These are phyloP conservation scores for Oscheius sp. DNA, from an alignment of 1,140 invertebrate genomes.

Conservation along the genomic window DNA sequence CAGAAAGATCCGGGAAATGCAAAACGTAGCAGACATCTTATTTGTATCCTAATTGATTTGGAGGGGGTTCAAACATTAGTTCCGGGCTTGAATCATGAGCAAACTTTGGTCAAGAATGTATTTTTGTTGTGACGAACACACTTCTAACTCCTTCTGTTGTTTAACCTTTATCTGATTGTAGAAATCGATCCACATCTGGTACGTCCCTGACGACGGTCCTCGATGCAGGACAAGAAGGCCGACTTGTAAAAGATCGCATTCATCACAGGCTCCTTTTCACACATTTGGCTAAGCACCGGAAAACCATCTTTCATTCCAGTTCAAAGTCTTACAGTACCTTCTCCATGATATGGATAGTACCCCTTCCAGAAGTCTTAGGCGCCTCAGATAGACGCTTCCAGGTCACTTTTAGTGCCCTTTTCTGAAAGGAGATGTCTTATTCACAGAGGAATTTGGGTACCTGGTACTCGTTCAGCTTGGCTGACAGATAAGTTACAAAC, in stretches of 20 bases:
- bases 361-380: conserved; percentile 57
- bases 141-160: too few relatives aligned
- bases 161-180: conserved; percentile 21
- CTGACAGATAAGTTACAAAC: conserved; percentile 46
- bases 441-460: neutral
- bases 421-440: conserved; percentile 38
- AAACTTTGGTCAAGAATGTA: too few relatives aligned
- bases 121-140: too few relatives aligned
- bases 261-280: conserved; percentile 46
- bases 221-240: conserved; percentile 54
- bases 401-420: conserved; percentile 55
- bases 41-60: too few relatives aligned
- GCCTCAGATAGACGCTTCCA: conserved; percentile 56
- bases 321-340: too few relatives aligned
- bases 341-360: conserved; percentile 57
- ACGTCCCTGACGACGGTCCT: conserved; percentile 43
- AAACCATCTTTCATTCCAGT: too few relatives aligned
- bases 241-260: conserved; percentile 52
- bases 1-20: too few relatives aligned
- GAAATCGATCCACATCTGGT: conserved; percentile 45
- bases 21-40: too few relatives aligned
- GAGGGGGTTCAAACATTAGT: too few relatives aligned
- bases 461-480: conserved; percentile 23
- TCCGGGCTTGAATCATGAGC: too few relatives aligned
- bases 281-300: conserved; percentile 50